Base-by-base conservation (phyloP, 2,113 vertebrate genomes). In the Erpornis zantholeuca region DNA sequence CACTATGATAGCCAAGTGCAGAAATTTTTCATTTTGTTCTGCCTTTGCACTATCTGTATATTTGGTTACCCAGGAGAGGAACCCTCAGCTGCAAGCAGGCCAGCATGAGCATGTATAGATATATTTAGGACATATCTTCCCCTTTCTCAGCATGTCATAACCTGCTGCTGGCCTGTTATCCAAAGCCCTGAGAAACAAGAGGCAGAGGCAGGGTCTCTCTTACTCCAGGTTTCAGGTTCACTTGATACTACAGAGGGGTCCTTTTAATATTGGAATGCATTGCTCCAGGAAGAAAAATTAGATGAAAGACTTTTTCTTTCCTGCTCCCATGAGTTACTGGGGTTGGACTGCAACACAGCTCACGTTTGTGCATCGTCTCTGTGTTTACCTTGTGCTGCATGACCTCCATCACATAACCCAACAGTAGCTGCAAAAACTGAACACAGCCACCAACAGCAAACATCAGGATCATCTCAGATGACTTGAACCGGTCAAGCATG, bases 1-100 rank as follows among this genome's bases (percentile, higher is more conserved):
- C 5, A 17, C 29, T 44, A 10, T 17, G 22, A n/a, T 7, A 42
- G 22, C 45, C 0, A 0, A 61, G 35, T 24, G 19, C 22, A 69
- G 44, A 35, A 11, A 12, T 27, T n/a, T 38, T 57, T 23, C 21
- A 12, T 27, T 64, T 76, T 40, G 10, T 64, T 87, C 36, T 64
- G 21, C 15, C n/a, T 59, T 66, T 70, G 44, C 24, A 16, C 22
- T 52, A 17, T 33, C 70, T 45, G 28, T n/a, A 40, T 35, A n/a
- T 20, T 24, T 36, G 2, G 15, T 47, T 45, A 24, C n/a, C 4
- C n/a, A 52, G 17, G 19, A 66, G 15, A 66, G 23, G 44, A 50
- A 36, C 19, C 27, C 33, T 72, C 0, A 1, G 44, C 8, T 10
- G 6, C 23, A 24, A 63, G 15, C 69, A 59, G 21, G 29, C 21